Base-by-base conservation (phyloP, 2,888 invertebrate species). In the Dione juno region DNA sequence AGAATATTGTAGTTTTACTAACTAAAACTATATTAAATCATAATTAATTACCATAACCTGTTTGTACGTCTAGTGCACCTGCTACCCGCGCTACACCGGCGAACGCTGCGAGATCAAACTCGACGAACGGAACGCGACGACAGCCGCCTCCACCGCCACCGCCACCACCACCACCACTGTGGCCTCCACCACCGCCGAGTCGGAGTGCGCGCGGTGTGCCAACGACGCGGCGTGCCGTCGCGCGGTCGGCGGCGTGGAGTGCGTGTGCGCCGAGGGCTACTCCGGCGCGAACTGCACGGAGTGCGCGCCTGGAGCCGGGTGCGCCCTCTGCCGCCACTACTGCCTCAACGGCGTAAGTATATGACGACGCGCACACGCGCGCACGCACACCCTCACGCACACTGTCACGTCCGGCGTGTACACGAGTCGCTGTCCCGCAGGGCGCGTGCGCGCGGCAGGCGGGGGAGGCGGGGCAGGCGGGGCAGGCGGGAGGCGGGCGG, bases 21-120 rank as follows among this genome's bases (percentile, higher is more conserved):
- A n/a, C n/a, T n/a, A n/a, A n/a, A n/a, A n/a, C n/a, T n/a, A n/a
- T n/a, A n/a, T n/a, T n/a, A n/a, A n/a, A n/a, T n/a, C n/a, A n/a
- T n/a, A n/a, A n/a, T n/a, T n/a, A n/a, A n/a, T n/a, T n/a, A n/a
- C n/a, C n/a, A n/a, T n/a, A n/a, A n/a, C n/a, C 5, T 59, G 8
- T 43, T 7, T 43, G 52, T n/a, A 10, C 89, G 92, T 94, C 16
- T 93, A 94, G 83, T 97, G 97, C 86, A 84, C 92, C 70, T 97
- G 97, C 82, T 94, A 94, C 70, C 89, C 95, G 0, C 94, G 95
- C 54, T 97, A 94, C 84, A 88, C 93, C 43, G 97, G 97, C 79
- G 95, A 82, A 94, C 95, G 75, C 0, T 72, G 72, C 61, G 63
- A 72, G 70, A n/a, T 52, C 93, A 78, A 95, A 96, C 85, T 94